Evolutionary conservation across 2,888 invertebrate species (phyloP).

Genomic region (Linnaemya tessellans): DNA sequence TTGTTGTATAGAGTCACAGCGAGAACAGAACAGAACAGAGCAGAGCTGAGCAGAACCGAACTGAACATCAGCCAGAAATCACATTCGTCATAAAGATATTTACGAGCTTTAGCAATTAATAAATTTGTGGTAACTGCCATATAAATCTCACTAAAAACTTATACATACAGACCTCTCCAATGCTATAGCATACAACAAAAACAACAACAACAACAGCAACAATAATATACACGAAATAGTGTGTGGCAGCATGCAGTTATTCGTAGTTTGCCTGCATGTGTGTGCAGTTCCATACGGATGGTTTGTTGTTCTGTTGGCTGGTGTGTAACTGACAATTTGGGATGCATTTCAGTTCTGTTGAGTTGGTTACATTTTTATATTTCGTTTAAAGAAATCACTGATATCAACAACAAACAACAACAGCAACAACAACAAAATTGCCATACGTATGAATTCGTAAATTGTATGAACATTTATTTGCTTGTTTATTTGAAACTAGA

Average conservation of each 20-base stretch:
- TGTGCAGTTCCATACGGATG: constrained; percentile 26
- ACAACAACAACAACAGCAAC: not conserved
- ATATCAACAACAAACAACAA: constrained; percentile 46
- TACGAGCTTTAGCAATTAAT: constrained; percentile 80
- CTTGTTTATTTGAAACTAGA: constrained; percentile 67
- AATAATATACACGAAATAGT: constrained; percentile 18
- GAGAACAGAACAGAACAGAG: constrained; percentile 50
- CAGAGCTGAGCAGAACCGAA: constrained; percentile 38
- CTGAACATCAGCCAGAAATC: constrained; percentile 71
- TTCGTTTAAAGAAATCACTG: constrained; percentile 59
- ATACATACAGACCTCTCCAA: constrained; percentile 45
- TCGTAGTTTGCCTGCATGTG: not conserved
- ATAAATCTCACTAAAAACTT: constrained; percentile 74
- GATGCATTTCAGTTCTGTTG: constrained; percentile 53
- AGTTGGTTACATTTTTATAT: constrained; percentile 61
- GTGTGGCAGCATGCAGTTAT: constrained; percentile 49
- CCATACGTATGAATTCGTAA: constrained; percentile 45
- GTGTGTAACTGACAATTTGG: constrained; percentile 48
- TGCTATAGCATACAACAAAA: constrained; percentile 33
- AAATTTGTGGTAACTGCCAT: constrained; percentile 79
- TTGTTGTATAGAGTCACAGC: constrained; percentile 62
- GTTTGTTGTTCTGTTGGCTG: constrained; percentile 10
- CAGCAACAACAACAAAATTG: constrained; percentile 32
- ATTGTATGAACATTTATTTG: constrained; percentile 54
- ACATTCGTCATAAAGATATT: constrained; percentile 81